A percentile compares a stretch with the other conserved stretches of the same genome.
Conservation (phyloP, 2,888 invertebrate species). For the Drosophila meridiana region DNA sequence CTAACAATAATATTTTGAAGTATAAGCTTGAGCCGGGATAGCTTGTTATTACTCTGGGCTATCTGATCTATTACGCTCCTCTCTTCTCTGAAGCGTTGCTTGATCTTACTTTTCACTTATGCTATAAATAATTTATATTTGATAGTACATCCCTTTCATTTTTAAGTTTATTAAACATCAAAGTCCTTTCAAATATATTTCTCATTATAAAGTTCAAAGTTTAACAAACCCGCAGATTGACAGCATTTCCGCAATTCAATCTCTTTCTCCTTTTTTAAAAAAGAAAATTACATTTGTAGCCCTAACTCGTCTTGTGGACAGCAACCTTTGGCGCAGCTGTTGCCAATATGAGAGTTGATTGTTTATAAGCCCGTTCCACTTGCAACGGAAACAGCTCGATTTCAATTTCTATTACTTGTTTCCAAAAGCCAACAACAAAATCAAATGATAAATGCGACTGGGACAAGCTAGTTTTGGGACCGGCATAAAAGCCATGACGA, state of each 20-base stretch:
- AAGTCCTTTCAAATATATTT: neutral
- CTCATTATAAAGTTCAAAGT: neutral
- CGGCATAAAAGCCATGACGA: conserved; percentile 19
- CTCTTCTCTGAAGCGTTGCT: too few species aligned
- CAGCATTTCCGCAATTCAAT: neutral
- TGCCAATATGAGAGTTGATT: conserved; percentile 9
- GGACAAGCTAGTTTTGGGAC: conserved; percentile 12
- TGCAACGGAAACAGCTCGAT: conserved; percentile 20
- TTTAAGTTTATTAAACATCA: neutral
- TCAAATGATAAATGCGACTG: conserved; percentile 25
- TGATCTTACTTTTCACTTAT: too few species aligned
- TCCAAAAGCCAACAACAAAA: conserved; percentile 20
- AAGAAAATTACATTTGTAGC: conserved; percentile 1
- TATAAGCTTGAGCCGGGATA: too few species aligned
- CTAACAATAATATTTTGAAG: too few species aligned
- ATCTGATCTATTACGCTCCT: too few species aligned
- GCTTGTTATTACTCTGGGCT: too few species aligned
- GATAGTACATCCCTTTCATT: neutral
- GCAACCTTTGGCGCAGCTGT: conserved; percentile 2
- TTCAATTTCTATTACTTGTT: conserved; percentile 34
- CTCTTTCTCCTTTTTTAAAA: neutral
- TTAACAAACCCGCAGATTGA: neutral
- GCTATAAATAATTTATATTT: neutral
- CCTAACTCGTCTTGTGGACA: neutral
- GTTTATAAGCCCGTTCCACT: neutral